Base-by-base conservation (phyloP, 2,797 vertebrate species). In the Parauchenoglanis ngamensis region DNA sequence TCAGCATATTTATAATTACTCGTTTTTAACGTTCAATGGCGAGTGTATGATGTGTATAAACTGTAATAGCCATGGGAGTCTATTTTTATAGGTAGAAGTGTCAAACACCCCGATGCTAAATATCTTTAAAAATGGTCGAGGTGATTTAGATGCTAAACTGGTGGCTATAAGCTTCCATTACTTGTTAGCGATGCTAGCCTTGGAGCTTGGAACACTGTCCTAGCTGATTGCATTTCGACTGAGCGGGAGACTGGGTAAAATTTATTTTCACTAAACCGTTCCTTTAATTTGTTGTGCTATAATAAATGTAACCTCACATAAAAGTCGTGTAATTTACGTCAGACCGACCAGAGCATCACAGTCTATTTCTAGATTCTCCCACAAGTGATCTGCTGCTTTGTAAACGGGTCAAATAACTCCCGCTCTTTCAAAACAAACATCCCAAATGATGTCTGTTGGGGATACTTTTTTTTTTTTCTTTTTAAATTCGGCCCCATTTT, bases 351-450 rank as follows among this genome's bases (percentile, higher is more conserved):
- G 25, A 21, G 10, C 44, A 65, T 2, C 0, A 21, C 40, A 4
- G 31, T 31, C 31, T 31, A n/a, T 63, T 70, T 79, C 23, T 5
- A 1, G 61, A 31, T 23, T 63, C 77, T 72, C 49, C 17, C 40
- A n/a, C 23, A 12, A 56, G 46, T 54, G 11, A n/a, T 28, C 31
- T 52, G 67, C 54, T 83, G 44, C 15, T 13, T 70, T 78, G 13
- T 59, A 61, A 61, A 72, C 56, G 23, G 46, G 73, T 44, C 82
- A 25, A 61, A 70, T 8, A 40, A 63, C 25, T 80, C 59, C 63
- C 67, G 8, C 61, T 72, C 65, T 72, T 57, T 67, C 86, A 35
- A 78, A 87, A 84, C 72, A 84, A 87, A 87, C 49, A 21, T 46
- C 15, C n/a, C 61, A 40, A 56, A 56, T 4, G 12, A 40, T 40